Percentiles rank a stretch among this genome's conserved stretches.
phyloP scores from a whole-genome alignment of 2,113 vertebrate species.

The Tretioscincus oriximinensis region DNA sequence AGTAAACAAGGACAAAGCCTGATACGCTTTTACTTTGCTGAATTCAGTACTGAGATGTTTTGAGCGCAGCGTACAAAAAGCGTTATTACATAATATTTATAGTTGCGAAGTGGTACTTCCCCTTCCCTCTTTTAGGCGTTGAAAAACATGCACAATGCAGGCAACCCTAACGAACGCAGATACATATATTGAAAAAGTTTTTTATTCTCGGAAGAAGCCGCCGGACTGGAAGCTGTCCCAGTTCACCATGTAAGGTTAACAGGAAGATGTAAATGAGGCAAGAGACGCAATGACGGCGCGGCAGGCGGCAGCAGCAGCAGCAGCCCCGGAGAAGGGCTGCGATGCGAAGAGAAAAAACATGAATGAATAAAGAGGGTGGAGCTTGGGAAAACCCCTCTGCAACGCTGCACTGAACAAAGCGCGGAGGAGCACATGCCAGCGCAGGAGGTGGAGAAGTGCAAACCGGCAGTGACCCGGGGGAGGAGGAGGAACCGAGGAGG shows the following conservation, averaged over 20 bases:
- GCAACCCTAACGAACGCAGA: background rate
- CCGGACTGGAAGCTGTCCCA: background rate
- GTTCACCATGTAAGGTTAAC: slow-evolving; percentile 4
- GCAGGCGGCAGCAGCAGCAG: slow-evolving; percentile 19
- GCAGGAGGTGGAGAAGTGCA: slow-evolving; percentile 52
- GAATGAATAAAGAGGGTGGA: slow-evolving; percentile 85
- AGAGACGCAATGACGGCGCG: slow-evolving; percentile 53
- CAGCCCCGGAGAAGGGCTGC: slow-evolving; percentile 49
- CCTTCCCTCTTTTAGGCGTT: background rate
- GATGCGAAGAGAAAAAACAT: slow-evolving; percentile 64
- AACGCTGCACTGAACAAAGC: slow-evolving; percentile 79
- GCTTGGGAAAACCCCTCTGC: slow-evolving; percentile 97
- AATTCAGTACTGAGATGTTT: slow-evolving; percentile 8
- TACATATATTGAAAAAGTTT: too few species aligned
- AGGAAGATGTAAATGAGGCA: slow-evolving; percentile 37
- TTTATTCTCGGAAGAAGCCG: background rate
- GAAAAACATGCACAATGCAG: background rate
- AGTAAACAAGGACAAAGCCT: background rate
- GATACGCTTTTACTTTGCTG: background rate
- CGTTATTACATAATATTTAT: slow-evolving; percentile 43
- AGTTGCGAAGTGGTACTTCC: slow-evolving; percentile 33
- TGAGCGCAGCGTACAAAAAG: slow-evolving; percentile 36
- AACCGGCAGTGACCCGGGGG: slow-evolving; percentile 49
- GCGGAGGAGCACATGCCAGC: slow-evolving; percentile 59
- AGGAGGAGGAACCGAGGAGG: background rate